Evolutionary conservation across 1,140 invertebrate genomes (phyloP).

Genomic region (Drosophila bocqueti): DNA sequence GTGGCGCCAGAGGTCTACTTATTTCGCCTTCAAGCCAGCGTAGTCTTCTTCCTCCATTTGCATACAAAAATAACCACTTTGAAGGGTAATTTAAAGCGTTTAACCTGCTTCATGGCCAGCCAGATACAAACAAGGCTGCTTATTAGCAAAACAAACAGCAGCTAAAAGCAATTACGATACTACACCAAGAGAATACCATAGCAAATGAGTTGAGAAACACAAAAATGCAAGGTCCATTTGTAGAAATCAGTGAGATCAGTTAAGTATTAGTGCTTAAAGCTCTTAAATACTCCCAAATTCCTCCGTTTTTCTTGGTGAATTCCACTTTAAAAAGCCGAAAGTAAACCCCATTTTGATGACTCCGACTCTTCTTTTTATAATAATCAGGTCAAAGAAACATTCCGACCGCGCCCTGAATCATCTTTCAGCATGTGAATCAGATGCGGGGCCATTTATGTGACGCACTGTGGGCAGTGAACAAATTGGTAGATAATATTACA

Average conservation of each 20-base stretch:
- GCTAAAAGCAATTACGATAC: slow-evolving; percentile 15
- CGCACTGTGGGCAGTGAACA: slow-evolving; percentile 25
- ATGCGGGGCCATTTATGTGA: slow-evolving; percentile 30
- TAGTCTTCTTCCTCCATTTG: slow-evolving; percentile 30
- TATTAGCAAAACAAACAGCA: slow-evolving; percentile 52
- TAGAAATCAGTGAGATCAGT: not conserved
- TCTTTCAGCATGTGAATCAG: slow-evolving; percentile 40
- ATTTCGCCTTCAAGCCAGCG: slow-evolving; percentile 24
- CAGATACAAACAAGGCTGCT: slow-evolving; percentile 58
- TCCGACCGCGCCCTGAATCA: slow-evolving; percentile 59
- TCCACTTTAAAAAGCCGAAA: not conserved
- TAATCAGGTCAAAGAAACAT: slow-evolving; percentile 31
- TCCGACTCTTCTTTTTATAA: slow-evolving; percentile 11
- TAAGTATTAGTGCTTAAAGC: not conserved
- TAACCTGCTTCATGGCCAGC: slow-evolving; percentile 70
- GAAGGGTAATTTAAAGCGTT: slow-evolving; percentile 29
- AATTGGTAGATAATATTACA: not conserved
- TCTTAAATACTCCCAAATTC: not conserved
- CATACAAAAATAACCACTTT: slow-evolving; percentile 35
- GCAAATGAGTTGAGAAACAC: not conserved
- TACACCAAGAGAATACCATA: slow-evolving; percentile 6
- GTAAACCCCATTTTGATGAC: slow-evolving; percentile 30
- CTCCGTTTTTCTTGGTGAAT: not conserved
- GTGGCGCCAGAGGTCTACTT: slow-evolving; percentile 18
- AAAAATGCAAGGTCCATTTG: slow-evolving; percentile 1